phyloP scores from a whole-genome alignment of 2,113 vertebrate genomes.

The Colaptes auratus region DNA sequence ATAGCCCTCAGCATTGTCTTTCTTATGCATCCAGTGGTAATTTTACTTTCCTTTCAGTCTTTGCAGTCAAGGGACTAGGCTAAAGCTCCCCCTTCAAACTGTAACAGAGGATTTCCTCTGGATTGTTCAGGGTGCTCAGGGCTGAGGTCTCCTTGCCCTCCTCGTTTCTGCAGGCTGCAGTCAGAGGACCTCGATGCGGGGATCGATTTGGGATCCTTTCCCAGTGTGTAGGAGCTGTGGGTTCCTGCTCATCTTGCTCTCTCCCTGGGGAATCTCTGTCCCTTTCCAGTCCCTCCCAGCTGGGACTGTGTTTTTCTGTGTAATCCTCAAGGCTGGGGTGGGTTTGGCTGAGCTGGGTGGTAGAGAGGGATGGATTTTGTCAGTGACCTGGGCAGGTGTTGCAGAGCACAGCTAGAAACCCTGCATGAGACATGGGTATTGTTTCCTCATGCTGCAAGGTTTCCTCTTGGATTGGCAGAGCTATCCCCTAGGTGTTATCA shows the following conservation, averaged over 20 bases:
- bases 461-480: neutral
- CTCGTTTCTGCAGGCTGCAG: neutral
- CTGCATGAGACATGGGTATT: accelerated
- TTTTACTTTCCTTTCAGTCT: too few species aligned
- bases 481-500: neutral
- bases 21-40: too few species aligned
- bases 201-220: neutral
- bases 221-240: accelerated
- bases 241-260: neutral
- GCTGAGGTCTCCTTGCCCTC: neutral
- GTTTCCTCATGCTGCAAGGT: neutral
- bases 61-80: too few species aligned
- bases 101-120: too few species aligned
- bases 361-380: accelerated
- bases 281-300: neutral
- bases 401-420: neutral
- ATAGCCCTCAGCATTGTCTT: too few species aligned
- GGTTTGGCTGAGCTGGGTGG: neutral
- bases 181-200: accelerated
- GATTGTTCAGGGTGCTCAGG: neutral
- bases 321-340: neutral
- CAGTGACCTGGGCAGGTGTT: neutral
- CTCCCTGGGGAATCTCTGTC: neutral
- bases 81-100: too few species aligned
- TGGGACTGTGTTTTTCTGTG: neutral